Evolutionary conservation across 2,888 invertebrate species (phyloP).

Genomic region (Drosophila robusta): DNA sequence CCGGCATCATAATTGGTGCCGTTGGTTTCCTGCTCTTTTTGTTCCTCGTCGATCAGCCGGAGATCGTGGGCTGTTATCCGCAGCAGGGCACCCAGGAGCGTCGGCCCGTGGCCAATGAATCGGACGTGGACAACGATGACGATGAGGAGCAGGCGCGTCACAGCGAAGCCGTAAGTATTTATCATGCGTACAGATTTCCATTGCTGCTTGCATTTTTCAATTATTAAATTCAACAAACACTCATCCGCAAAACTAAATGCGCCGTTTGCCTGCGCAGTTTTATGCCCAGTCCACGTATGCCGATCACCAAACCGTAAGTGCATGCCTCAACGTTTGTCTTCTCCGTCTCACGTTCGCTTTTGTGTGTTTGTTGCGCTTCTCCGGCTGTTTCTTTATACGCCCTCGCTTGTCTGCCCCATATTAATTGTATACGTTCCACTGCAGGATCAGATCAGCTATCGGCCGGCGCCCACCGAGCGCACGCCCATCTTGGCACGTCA

Average conservation of each 20-base stretch:
- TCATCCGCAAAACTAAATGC: constrained; percentile 23
- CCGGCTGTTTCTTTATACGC: not conserved
- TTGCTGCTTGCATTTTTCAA: constrained; percentile 5
- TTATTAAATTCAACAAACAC: constrained; percentile 8
- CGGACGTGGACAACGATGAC: constrained; percentile 84
- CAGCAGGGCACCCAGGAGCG: constrained; percentile 56
- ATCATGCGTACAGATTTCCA: not conserved
- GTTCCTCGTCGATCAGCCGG: constrained; percentile 93
- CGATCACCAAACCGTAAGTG: constrained; percentile 59
- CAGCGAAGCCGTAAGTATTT: constrained; percentile 58
- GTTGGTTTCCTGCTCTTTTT: constrained; percentile 91
- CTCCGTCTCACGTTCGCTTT: constrained; percentile 17
- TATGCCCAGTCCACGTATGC: constrained; percentile 43
- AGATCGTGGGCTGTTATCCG: constrained; percentile 87
- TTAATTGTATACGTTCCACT: not conserved
- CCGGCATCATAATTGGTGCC: constrained; percentile 92
- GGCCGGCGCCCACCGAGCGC: constrained; percentile 83
- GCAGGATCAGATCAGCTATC: constrained; percentile 83
- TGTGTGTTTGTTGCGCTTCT: constrained; percentile 19
- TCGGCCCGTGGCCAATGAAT: constrained; percentile 61
- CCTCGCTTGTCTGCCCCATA: not conserved
- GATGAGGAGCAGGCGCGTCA: constrained; percentile 56
- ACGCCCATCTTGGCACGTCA: constrained; percentile 81
- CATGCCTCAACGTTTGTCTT: constrained; percentile 25
- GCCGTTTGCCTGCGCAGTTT: constrained; percentile 47